Evolutionary conservation across 2,888 invertebrate genomes (phyloP).

Genomic region (Cheilosia vulpina): DNA sequence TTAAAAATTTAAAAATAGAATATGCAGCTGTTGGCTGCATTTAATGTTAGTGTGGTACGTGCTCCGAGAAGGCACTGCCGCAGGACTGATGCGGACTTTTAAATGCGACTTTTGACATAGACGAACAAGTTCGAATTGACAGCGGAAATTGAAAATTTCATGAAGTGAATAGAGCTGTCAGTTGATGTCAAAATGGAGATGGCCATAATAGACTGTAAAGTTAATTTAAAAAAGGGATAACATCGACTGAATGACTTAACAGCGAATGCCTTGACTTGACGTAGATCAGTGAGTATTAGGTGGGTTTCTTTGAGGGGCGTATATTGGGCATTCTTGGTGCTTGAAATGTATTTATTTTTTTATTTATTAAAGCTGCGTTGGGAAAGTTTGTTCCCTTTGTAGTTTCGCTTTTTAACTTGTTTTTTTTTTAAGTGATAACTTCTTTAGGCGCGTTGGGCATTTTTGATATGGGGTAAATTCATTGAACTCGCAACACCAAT

Average conservation of each 20-base stretch:
- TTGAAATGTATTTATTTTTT: background rate
- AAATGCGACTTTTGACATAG: background rate
- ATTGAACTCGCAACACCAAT: no score
- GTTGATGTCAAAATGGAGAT: constrained; percentile 17
- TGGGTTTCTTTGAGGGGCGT: background rate
- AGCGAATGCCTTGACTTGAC: constrained; percentile 1
- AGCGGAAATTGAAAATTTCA: constrained; percentile 48
- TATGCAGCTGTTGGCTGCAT: background rate
- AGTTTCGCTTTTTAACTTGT: no score
- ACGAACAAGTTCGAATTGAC: constrained; percentile 13
- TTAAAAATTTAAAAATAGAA: no score
- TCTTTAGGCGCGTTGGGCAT: no score
- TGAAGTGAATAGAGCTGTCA: constrained; percentile 30
- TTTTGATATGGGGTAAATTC: no score
- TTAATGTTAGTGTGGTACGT: background rate
- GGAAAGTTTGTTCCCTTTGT: no score
- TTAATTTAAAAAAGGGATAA: constrained; percentile 14
- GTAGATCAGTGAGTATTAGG: constrained; percentile 5
- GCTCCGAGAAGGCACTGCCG: background rate
- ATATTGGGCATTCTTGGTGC: background rate
- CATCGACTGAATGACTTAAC: constrained; percentile 11
- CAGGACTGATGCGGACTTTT: background rate
- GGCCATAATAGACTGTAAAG: constrained; percentile 1
- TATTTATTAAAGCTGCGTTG: background rate
- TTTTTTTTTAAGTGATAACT: no score